Percentiles rank a stretch among this genome's conserved stretches.
These are phyloP conservation scores for Syrista parreyssii DNA, from an alignment of 2,888 invertebrate species.

Conservation along the genomic window DNA sequence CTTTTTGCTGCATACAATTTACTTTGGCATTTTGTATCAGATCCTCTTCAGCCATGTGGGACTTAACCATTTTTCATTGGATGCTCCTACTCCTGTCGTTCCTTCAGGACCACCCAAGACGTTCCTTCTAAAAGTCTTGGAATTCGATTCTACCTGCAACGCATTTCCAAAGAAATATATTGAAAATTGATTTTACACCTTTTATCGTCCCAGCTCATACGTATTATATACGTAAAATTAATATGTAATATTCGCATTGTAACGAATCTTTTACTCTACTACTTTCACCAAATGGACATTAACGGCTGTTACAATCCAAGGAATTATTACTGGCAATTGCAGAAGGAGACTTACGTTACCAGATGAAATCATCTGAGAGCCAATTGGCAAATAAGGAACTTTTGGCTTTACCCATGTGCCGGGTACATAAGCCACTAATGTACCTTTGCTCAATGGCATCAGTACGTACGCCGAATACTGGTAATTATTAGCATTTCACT, in stretches of 20 bases:
- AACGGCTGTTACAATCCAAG: neutral
- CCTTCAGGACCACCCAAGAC: neutral
- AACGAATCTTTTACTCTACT: neutral
- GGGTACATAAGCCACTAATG: neutral
- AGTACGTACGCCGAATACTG: neutral
- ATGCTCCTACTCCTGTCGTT: neutral
- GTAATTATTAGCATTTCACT: slow-evolving; percentile 52
- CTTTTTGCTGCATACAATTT: slow-evolving; percentile 9
- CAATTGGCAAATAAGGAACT: neutral
- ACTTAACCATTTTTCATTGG: neutral
- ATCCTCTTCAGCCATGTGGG: neutral
- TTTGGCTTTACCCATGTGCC: neutral
- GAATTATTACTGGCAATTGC: neutral
- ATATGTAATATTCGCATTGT: neutral
- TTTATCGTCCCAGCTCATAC: neutral
- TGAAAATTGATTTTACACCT: neutral
- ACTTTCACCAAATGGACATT: neutral
- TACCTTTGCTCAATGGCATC: neutral
- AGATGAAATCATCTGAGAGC: neutral
- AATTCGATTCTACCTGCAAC: neutral
- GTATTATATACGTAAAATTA: neutral
- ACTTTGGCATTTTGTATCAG: neutral
- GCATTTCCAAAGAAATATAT: neutral
- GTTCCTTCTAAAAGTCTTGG: neutral
- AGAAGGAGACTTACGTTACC: neutral